Evolutionary conservation across 2,888 invertebrate species (phyloP), one percentile per base, ranked within the genome.

Genomic region (Harmothoe impar): DNA sequence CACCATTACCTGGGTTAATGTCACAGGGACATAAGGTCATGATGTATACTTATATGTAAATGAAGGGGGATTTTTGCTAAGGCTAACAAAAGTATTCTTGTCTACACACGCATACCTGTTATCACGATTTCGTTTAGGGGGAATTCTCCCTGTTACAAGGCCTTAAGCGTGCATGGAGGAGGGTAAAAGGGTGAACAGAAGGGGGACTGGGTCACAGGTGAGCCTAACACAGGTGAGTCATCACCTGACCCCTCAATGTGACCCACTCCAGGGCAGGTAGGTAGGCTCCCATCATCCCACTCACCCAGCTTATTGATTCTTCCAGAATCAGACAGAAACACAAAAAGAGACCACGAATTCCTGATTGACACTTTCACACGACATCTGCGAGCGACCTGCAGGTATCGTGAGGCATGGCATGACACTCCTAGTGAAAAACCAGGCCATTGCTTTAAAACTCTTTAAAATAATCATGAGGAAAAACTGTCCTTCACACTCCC

Each of bases 161-260:
- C 15, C 29, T 3, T 10, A 25, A 31, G 77, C 62, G 62, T 62
- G 62, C 62, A 43, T 43, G 3, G 77, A 31, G 33, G 15, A 10
- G 33, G 43, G 81, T 35, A 29, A 29, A 81, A 81, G 81, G 33
- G 43, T 33, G 29, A 17, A 23, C 35, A 43, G 81, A 20, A 35
- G 31, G 77, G 77, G 25, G 77, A 77, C 25, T 17, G 77, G 81
- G 81, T 81, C 81, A 81, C 81, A 81, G 81, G 81, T 81, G 81
- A 81, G 81, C 17, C 29, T 25, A 20, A 43, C 35, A 10, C 81
- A 81, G 81, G 81, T 81, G 81, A 81, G 81, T 81, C 81, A 81
- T 33, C 33, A 43, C 35, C 15, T 35, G 81, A 81, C 81, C 81
- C 33, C 25, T 25, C 72, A 7, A 72, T 15, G 29, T 81, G 81